Base-by-base conservation (phyloP, 2,797 vertebrate genomes). In the Pygocentrus nattereri region DNA sequence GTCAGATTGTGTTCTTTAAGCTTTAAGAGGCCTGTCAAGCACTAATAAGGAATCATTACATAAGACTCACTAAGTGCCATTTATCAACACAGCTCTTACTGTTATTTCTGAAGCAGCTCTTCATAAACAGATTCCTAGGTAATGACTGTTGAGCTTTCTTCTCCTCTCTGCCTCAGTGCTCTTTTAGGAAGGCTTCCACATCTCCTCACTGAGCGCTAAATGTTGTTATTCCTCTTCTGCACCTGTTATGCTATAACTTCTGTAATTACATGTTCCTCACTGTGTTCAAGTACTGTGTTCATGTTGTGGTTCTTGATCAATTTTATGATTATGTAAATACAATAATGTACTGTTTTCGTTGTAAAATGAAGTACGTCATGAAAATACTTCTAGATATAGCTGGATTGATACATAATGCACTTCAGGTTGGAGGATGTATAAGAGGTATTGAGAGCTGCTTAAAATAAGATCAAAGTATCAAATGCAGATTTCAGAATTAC, bases 81-180 rank as follows among this genome's bases (percentile, higher is more conserved):
- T 74, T 54, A 31, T 74, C 52, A 56, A 49, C 78, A 80, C 62
- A 12, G 61, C 25, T n/a, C 23, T 44, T 65, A 56, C 12, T 74
- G 70, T 44, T 80, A 21, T 73, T 65, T 58, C n/a, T 74, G 38
- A 65, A 73, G 58, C 78, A 80, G 59, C 34, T 34, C 52, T 64
- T 41, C 34, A 67, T 49, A 67, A 74, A 80, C 79, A 56, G 25
- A 41, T 64, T 59, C 30, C 47, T n/a, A 74, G 44, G 74, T 74
- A 65, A 38, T 80, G 49, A 47, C n/a, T 69, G 21, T 23, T 44
- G 4, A 47, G 49, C 61, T 68, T 62, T 80, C 49, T 47, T 74
- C 61, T 80, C 47, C 18, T 31, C 76, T 70, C 59, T 54, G 25
- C 76, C 47, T 65, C 74, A 23, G 12, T 80, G 58, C 69, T 62